Evolutionary conservation across 30 jellyfish, hydroid and myxozoan species (phyloP).

Genomic region (Nemopilema nomurai): DNA sequence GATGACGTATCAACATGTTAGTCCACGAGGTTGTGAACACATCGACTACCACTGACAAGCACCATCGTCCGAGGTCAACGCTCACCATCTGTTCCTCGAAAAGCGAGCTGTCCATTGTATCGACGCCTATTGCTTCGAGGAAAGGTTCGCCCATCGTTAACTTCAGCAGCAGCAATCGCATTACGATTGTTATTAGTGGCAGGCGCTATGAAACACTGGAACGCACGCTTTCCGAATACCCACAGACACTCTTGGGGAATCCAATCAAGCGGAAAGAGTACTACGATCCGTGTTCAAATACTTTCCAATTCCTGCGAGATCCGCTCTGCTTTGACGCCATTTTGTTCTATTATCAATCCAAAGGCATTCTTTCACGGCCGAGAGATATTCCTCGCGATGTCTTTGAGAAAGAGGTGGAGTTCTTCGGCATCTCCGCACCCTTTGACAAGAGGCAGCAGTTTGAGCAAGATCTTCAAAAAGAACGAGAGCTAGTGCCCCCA

Average conservation of each 20-base stretch:
- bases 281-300: conserved; percentile 46
- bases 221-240: conserved; percentile 66
- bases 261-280: conserved; percentile 41
- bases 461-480: conserved; percentile 41
- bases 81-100: conserved; percentile 9
- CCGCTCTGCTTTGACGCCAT: conserved; percentile 76
- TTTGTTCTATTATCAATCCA: conserved; percentile 86
- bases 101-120: conserved; percentile 13
- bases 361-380: conserved; percentile 81
- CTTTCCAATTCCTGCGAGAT: conserved; percentile 66
- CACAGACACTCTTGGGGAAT: conserved; percentile 81
- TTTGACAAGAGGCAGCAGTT: conserved; percentile 71
- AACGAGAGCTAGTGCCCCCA: conserved; percentile 7
- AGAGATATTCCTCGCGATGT: conserved; percentile 44
- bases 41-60: conserved; percentile 17
- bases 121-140: background rate
- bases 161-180: conserved; percentile 14
- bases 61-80: conserved; percentile 10
- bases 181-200: conserved; percentile 62
- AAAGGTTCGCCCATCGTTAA: background rate
- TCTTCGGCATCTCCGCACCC: conserved; percentile 59
- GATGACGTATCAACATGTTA: background rate
- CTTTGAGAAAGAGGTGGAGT: conserved; percentile 67
- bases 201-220: conserved; percentile 70
- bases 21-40: conserved; percentile 8